Percentiles rank a stretch among this genome's conserved stretches.
Evolutionary conservation across 2,888 invertebrate genomes (phyloP).

Genomic region (Spisula subtruncata): DNA sequence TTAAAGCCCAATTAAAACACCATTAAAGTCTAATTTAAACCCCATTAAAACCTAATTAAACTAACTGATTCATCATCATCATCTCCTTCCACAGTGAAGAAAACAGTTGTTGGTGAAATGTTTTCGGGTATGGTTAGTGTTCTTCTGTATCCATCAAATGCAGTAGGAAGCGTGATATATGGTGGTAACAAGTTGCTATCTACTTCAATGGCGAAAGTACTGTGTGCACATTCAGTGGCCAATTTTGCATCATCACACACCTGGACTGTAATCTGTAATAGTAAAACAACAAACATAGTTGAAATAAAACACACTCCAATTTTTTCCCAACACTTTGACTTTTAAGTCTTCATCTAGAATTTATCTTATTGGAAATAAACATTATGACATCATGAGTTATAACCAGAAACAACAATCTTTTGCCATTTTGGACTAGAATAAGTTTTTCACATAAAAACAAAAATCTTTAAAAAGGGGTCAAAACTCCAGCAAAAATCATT

Average conservation of each 20-base stretch:
- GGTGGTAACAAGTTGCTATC: slow-evolving; percentile 77
- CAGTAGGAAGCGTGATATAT: slow-evolving; percentile 64
- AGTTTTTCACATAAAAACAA: background rate
- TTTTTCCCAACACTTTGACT: no score
- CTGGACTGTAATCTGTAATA: slow-evolving; percentile 67
- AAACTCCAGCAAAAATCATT: no score
- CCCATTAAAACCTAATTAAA: background rate
- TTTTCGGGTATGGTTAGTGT: slow-evolving; percentile 62
- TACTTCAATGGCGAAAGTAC: slow-evolving; percentile 73
- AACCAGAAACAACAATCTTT: no score
- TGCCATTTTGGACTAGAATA: background rate
- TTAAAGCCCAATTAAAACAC: no score
- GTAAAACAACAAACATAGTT: background rate
- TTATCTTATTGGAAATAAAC: no score
- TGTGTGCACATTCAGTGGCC: slow-evolving; percentile 48
- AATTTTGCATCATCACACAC: slow-evolving; percentile 73
- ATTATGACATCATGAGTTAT: no score
- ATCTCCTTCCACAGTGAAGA: slow-evolving; percentile 61
- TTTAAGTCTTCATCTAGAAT: no score
- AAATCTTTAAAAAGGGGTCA: no score
- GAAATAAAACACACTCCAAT: no score
- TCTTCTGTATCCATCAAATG: slow-evolving; percentile 52
- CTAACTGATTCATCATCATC: slow-evolving; percentile 75
- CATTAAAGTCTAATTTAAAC: no score
- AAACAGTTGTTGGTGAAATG: background rate